Evolutionary conservation across 2,113 vertebrate genomes (phyloP), one percentile per base, ranked within the genome.

Genomic region (Eubucco bourcierii): DNA sequence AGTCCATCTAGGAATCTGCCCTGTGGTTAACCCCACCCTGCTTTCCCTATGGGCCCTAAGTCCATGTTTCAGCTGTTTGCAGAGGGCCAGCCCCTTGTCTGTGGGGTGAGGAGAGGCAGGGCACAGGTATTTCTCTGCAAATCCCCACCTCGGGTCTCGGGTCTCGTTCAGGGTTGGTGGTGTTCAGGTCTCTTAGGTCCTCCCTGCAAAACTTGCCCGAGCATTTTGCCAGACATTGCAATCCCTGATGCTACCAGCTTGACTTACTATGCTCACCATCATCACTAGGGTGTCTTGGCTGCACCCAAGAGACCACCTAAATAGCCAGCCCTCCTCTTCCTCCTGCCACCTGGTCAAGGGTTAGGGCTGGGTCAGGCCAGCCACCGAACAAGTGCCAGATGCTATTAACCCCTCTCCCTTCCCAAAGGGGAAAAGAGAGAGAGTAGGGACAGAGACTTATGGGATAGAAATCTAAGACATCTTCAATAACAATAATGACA

Each of bases 121-220:
- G 23, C 7, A 1, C 2, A 3, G 12, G 47, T 47, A 27, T 55
- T 37, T 37, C 39, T 79, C 39, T 64, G 58, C 28, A 27, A 50
- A 28, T 9, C 11, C 6, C 16, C 2, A 0, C 50, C 28, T 47
- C 2, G 0, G 16, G 27, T 47, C 28, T 47, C 2, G 0, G 16
- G 27, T 47, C 74, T 64, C 5, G 15, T 71, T 46, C 3, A 6
- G 31, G 19, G 56, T 11, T 1, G 3, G 56, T 71, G 39, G 28
- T 12, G 2, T 50, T 65, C 66, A 73, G 23, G 13, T 50, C 41
- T 29, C 13, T 46, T 27, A 34, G 47, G 8, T 37, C 12, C 2
- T 5, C 12, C 33, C 28, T 12, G 2, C 6, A 14, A 46, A 64
- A 13, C 23, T 11, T 1, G 1, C 23, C 46, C 13, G 28, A 5